Percentiles rank a stretch among this genome's conserved stretches.
These are phyloP conservation scores for Botrylloides violaceus DNA, from an alignment of 23 tunicate species.

Conservation along the genomic window DNA sequence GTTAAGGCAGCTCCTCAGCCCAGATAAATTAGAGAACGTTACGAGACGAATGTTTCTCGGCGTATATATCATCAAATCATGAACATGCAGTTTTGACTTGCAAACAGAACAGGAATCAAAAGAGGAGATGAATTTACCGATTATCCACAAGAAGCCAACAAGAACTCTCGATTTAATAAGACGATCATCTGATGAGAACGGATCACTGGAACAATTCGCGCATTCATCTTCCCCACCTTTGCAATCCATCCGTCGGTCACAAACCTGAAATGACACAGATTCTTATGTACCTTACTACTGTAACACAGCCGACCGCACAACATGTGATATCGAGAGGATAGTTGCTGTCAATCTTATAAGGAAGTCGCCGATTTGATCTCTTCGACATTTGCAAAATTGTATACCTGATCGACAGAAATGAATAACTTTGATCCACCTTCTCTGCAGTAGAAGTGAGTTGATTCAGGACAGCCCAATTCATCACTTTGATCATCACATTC, in stretches of 20 bases:
- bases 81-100: too few relatives aligned
- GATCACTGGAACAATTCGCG: conserved; percentile 30
- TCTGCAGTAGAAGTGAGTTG: conserved; percentile 37
- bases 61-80: too few relatives aligned
- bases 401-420: conserved; percentile 10
- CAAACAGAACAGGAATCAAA: too few relatives aligned
- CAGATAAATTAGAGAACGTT: too few relatives aligned
- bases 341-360: too few relatives aligned
- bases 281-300: too few relatives aligned
- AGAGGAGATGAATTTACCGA: conserved; percentile 26
- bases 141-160: conserved; percentile 33
- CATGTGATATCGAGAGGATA: too few relatives aligned
- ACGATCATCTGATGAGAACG: conserved; percentile 35
- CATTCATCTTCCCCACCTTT: conserved; percentile 47
- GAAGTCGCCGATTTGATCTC: neutral
- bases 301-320: too few relatives aligned
- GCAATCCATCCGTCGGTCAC: conserved; percentile 37
- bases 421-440: conserved; percentile 17
- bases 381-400: neutral
- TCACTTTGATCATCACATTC: conserved; percentile 42
- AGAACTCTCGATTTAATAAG: conserved; percentile 22
- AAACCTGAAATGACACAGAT: conserved; percentile 30
- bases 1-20: neutral
- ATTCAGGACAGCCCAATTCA: conserved; percentile 17
- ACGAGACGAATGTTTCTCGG: too few relatives aligned